Percentiles rank a stretch among this genome's conserved stretches.
These are phyloP conservation scores for Psephotus haematonotus DNA, from an alignment of 2,113 vertebrate genomes.

Conservation along the genomic window DNA sequence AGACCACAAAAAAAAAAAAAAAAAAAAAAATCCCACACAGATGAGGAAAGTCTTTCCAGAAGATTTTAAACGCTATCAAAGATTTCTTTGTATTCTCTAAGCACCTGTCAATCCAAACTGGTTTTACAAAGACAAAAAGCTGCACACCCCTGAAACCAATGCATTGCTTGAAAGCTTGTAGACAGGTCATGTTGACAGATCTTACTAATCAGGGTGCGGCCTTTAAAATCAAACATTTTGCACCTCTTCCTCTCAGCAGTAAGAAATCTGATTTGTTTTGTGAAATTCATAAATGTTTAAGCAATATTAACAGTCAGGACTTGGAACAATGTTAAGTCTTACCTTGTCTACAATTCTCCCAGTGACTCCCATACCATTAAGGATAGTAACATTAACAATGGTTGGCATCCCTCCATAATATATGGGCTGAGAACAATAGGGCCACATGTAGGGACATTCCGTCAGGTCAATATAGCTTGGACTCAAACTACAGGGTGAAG, in stretches of 20 bases:
- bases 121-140: neutral
- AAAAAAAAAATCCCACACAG: neutral
- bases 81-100: neutral
- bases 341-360: constrained; percentile 97
- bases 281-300: neutral
- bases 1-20: neutral
- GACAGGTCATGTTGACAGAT: neutral
- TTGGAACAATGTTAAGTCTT: neutral
- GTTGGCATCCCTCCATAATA: constrained; percentile 99
- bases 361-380: constrained; percentile 98
- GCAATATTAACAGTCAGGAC: neutral
- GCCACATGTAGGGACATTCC: constrained; percentile 99
- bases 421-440: constrained; percentile 98
- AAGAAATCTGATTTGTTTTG: neutral
- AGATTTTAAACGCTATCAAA: neutral
- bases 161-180: neutral
- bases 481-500: constrained; percentile 81
- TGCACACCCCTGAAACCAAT: neutral
- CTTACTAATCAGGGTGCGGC: neutral
- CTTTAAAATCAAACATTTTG: neutral
- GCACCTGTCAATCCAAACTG: neutral
- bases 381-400: constrained; percentile 95
- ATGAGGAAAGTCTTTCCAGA: neutral
- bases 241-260: neutral
- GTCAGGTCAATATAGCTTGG: constrained; percentile 98